Percentiles rank a stretch among this genome's conserved stretches.
phyloP scores from a whole-genome alignment of 2,888 invertebrate species.

The Octodonta nipae region DNA sequence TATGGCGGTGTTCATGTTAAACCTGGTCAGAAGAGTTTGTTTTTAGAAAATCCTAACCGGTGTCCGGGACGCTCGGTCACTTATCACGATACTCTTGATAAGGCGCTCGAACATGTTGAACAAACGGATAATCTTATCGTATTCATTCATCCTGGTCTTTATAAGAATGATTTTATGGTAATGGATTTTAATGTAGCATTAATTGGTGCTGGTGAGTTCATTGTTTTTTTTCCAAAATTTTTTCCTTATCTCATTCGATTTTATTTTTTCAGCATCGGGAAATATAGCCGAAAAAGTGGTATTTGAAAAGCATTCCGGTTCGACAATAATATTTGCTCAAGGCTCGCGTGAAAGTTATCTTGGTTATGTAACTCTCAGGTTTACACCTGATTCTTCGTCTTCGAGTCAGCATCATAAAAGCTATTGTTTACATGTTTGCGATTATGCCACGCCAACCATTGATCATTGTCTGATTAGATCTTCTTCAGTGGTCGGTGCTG shows the following conservation, averaged over 20 bases:
- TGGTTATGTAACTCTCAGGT: constrained; percentile 88
- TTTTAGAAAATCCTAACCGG: constrained; percentile 51
- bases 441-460: constrained; percentile 91
- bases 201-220: constrained; percentile 68
- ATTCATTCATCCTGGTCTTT: constrained; percentile 87
- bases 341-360: constrained; percentile 89
- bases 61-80: constrained; percentile 36
- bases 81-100: constrained; percentile 29
- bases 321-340: constrained; percentile 90
- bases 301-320: constrained; percentile 82
- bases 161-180: constrained; percentile 85
- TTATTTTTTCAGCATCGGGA: constrained; percentile 76
- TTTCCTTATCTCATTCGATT: too few species aligned
- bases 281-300: constrained; percentile 91
- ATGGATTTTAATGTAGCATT: constrained; percentile 88
- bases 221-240: too few species aligned
- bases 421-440: constrained; percentile 91
- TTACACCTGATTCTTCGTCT: constrained; percentile 84
- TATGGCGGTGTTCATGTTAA: constrained; percentile 89
- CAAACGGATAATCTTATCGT: too few species aligned
- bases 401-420: constrained; percentile 94
- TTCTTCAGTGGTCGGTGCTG: constrained; percentile 92
- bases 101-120: constrained; percentile 60
- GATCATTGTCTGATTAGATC: constrained; percentile 95
- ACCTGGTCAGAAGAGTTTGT: constrained; percentile 65